phyloP scores from a whole-genome alignment of 1,140 invertebrate genomes.

The Nixonia krombeini region DNA sequence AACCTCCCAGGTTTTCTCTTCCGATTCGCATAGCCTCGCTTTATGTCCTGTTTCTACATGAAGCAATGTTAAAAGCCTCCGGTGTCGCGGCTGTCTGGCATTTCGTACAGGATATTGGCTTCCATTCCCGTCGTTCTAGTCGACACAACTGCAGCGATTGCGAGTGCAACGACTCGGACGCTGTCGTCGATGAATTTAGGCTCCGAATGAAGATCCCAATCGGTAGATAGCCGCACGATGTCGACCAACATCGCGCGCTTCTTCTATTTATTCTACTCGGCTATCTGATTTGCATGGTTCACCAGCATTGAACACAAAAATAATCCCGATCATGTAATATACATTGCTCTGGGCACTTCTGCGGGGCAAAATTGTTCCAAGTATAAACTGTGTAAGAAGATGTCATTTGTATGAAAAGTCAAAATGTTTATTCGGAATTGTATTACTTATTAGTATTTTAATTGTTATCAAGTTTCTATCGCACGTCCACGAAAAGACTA shows the following conservation, averaged over 20 bases:
- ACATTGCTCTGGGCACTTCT: too few species aligned
- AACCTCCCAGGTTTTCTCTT: slow-evolving; percentile 4
- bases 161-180: background rate
- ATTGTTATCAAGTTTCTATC: too few species aligned
- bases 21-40: slow-evolving; percentile 28
- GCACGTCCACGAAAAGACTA: too few species aligned
- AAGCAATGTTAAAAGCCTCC: slow-evolving; percentile 40
- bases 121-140: slow-evolving; percentile 29
- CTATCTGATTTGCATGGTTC: too few species aligned
- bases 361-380: too few species aligned
- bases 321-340: too few species aligned
- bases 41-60: slow-evolving; percentile 31
- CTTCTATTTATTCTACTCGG: too few species aligned
- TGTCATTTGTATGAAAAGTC: too few species aligned
- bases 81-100: slow-evolving; percentile 7
- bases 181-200: slow-evolving; percentile 5
- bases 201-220: slow-evolving; percentile 6
- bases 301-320: too few species aligned
- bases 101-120: slow-evolving; percentile 52
- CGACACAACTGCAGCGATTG: slow-evolving; percentile 1
- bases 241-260: slow-evolving; percentile 16
- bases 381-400: too few species aligned
- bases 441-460: too few species aligned
- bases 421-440: too few species aligned
- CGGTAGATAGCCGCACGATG: slow-evolving; percentile 18